Evolutionary conservation across 2,797 vertebrate species (phyloP), one percentile per base, ranked within the genome.

Genomic region (Emys orbicularis): DNA sequence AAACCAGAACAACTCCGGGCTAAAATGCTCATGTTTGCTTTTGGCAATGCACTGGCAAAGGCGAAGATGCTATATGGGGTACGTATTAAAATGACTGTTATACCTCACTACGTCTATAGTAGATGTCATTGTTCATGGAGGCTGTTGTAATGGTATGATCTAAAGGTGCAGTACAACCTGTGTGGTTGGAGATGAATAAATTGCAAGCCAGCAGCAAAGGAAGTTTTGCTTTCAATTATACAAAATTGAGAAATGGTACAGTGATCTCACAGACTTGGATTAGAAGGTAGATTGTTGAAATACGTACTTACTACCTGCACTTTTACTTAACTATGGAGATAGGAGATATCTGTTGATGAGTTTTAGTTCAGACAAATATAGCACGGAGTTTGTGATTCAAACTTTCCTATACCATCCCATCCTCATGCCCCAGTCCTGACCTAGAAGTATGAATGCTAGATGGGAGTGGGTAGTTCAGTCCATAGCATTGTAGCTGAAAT

Each of bases 1-100:
- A 94, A 15, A 3, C 99, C 99, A 3, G 98, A 99, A 3, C 99
- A 99, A 94, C 98, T 99, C 80, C 98, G 98, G 90, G 99, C 99
- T 93, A 99, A 99, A 98, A 99, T 99, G 99, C 91, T 99, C 91
- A 99, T 99, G 99, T 99, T 99, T 86, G 95, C 98, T 74, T 99
- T 99, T 80, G 99, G 99, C 94, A 99, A 98, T 0, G 99, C 99
- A 0, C 97, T 99, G 97, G 98, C 98, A 47, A 99, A 98, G 72
- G 99, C 99, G 29, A 98, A 97, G 92, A 96, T 34, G 1, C 97
- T 98, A 1, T 98, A 99, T 0, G 99, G 99, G 98, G 99, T 99
- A 97, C 53, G 99, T 98, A 86, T 19, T 6, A 52, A 68, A 21
- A 31, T 19, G 76, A 8, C 83, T 56, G 1, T 86, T 49, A 21